Percentiles rank a stretch among this genome's conserved stretches.
Conservation (phyloP, 2,113 vertebrate species). For the Engystomops pustulosus region DNA sequence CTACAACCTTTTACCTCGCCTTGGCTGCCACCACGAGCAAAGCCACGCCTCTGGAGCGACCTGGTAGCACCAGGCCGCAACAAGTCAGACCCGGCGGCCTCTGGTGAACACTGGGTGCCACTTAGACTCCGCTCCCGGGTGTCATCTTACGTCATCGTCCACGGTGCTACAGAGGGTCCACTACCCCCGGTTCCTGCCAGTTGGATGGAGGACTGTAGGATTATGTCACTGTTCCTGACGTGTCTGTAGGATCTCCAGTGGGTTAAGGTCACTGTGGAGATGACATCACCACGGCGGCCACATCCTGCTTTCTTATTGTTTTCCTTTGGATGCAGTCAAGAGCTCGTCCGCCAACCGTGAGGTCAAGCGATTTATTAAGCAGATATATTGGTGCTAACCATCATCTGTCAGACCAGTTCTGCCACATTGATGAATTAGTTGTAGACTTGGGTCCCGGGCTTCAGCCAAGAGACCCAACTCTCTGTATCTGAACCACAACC, state of each 20-base stretch:
- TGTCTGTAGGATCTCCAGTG: not conserved
- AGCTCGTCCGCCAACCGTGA: not conserved
- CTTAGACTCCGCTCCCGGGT: no score
- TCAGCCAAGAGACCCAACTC: not conserved
- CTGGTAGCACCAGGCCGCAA: no score
- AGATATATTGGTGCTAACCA: not conserved
- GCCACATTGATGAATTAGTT: constrained; percentile 10
- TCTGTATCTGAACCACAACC: not conserved
- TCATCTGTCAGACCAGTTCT: not conserved
- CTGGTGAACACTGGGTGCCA: no score
- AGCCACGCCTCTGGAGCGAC: no score
- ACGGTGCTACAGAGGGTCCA: no score
- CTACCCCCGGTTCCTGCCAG: no score
- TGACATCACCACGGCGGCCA: not conserved
- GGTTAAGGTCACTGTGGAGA: no score
- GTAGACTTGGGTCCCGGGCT: not conserved
- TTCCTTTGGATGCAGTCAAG: not conserved
- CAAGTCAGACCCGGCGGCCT: no score
- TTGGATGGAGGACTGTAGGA: not conserved
- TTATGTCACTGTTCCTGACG: not conserved
- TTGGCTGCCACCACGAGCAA: no score
- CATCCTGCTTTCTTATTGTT: not conserved
- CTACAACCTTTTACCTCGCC: no score
- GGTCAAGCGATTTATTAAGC: not conserved
- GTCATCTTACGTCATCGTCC: no score